Percentiles rank a stretch among this genome's conserved stretches.
phyloP scores from a whole-genome alignment of 37 sponge, comb jelly and placozoan genomes.

The Dysidea cf. avara region DNA sequence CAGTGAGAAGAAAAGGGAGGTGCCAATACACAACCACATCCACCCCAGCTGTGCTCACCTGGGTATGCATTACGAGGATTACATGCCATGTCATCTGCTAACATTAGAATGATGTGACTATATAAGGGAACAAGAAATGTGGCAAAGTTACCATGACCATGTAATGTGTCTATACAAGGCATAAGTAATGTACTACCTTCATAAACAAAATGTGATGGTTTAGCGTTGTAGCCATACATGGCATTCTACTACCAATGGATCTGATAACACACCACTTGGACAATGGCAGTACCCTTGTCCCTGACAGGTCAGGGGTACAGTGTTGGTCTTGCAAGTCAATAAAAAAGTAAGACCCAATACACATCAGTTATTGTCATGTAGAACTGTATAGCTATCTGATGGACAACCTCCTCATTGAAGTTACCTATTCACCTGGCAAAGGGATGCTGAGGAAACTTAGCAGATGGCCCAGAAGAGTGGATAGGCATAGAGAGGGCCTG shows the following conservation, averaged over 20 bases:
- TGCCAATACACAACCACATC: not conserved
- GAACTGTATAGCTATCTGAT: no score
- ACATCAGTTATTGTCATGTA: no score
- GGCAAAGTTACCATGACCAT: no score
- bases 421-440: no score
- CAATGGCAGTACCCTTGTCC: no score
- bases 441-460: no score
- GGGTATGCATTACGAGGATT: slow-evolving; percentile 91
- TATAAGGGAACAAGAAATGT: slow-evolving; percentile 1
- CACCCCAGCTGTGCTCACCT: slow-evolving; percentile 36
- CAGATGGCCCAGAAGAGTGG: no score
- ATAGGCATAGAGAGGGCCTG: no score
- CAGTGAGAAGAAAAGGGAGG: not conserved
- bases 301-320: no score
- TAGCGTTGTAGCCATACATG: not conserved
- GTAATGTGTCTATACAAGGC: not conserved
- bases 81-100: slow-evolving; percentile 99
- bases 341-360: no score
- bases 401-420: no score
- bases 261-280: not conserved
- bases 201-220: not conserved
- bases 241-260: not conserved
- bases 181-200: not conserved
- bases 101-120: slow-evolving; percentile 98
- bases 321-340: no score